phyloP scores from a whole-genome alignment of 2,797 vertebrate genomes.

The Mus spretus region DNA sequence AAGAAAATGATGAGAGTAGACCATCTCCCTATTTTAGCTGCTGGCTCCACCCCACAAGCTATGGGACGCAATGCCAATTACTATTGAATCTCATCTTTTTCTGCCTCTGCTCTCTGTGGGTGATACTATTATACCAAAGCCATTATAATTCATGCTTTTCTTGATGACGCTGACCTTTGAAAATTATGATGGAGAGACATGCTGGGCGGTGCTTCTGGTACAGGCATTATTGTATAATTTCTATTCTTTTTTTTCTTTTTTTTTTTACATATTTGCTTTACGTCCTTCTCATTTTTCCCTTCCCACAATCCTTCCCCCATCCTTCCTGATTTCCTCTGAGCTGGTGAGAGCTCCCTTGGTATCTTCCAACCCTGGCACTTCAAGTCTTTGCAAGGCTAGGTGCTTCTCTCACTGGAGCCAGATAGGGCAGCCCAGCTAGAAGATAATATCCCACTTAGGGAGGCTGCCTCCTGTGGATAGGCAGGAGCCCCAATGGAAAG shows the following conservation, averaged over 20 bases:
- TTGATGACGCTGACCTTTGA: background rate
- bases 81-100: background rate
- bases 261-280: background rate
- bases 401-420: background rate
- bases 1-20: background rate
- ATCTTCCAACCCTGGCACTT: background rate
- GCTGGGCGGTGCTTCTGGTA: background rate
- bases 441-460: background rate
- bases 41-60: background rate
- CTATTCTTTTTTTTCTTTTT: background rate
- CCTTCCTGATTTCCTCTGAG: background rate
- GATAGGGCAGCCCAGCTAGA: background rate
- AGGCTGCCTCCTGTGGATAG: background rate
- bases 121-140: background rate
- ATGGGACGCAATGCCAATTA: no score
- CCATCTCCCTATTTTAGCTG: fast-evolving
- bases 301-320: background rate
- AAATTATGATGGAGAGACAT: background rate
- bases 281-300: background rate
- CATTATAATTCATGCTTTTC: background rate
- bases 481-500: background rate
- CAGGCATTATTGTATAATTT: background rate
- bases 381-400: background rate
- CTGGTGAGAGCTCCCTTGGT: background rate
- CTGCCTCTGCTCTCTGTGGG: background rate